Base-by-base conservation (phyloP, 2,797 vertebrate genomes). In the Ctenochaetus hawaiiensis region DNA sequence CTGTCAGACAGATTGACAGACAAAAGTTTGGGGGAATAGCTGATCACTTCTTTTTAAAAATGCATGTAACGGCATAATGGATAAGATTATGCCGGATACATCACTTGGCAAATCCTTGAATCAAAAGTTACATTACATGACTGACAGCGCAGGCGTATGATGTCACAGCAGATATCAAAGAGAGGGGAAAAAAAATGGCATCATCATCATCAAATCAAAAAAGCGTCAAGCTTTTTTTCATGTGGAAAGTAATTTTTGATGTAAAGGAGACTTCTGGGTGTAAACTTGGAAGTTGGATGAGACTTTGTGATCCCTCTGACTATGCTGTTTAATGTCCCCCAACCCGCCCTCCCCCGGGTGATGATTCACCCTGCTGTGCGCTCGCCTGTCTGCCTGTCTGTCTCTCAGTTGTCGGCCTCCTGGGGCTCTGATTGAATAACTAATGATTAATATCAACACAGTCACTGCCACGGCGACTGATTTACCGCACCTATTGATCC, bases 381-480 rank as follows among this genome's bases (percentile, higher is more conserved):
- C 65, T 58, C 82, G 75, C 52, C 34, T 77, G 77, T 44, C 53
- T 60, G 74, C 45, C 61, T 68, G 70, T 54, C 66, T 77, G 75
- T 86, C 78, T 87, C 57, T 79, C 65, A 47, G 58, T 87, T 74
- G 67, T 73, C 68, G 39, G 70, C 69, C 77, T 87, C 71, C 83
- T 18, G 63, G 67, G 72, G 78, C 67, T 63, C 67, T 77, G 84
- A 81, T 87, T 87, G 83, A 91, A 89, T 85, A 91, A 84, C 82
- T 85, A 80, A 87, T 90, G 87, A 91, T 90, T 89, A 81, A 90
- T 89, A 88, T 92, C 85, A 89, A 88, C 86, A 87, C 56, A 76
- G 75, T 47, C 78, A 51, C 67, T 61, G 79, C 78, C 64, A 83
- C 64, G 9, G 71, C 41, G 18, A 82, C 67, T 79, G 81, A 89